Base-by-base conservation (phyloP, 2,888 invertebrate genomes). In the Stenurella melanura region DNA sequence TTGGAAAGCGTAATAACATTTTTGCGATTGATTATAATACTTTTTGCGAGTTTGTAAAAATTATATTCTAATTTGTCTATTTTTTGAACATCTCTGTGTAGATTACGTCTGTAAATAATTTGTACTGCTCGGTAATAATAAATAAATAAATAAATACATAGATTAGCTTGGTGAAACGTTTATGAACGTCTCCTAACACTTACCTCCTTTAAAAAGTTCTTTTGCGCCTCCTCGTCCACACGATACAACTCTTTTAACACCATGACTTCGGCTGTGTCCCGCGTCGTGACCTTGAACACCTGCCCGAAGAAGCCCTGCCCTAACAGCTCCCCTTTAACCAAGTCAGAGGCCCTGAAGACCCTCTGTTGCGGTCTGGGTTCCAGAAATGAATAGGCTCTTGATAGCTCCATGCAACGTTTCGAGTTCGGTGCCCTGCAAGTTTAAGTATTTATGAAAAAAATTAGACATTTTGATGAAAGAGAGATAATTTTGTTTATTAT, bases 271-370 rank as follows among this genome's bases (percentile, higher is more conserved):
- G 94, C 94, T 0, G 97, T 97, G 83, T 95, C 94, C 70, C 95
- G 93, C 87, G 98, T 97, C 0, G 97, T 97, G 74, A 97, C 97
- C 91, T 96, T 95, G 89, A 93, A 96, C 76, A 96, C 96, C 89
- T 97, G 96, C 0, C 98, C 98, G 89, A 98, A 98, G 90, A 98
- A 98, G 0, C 98, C 98, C 85, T 96, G 95, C 3, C 98, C 98
- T 15, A 98, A 90, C 6, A 98, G 91, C 88, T 97, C 97, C 54
- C 97, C 97, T 90, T 95, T 91, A 18, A 97, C 93, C 70, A 98
- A 90, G 90, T 98, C 98, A 21, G 94, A 93, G n/a, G 97, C 96
- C 4, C 97, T 93, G 90, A 98, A 98, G 77, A 98, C 96, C 73
- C 96, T 91, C 90, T 93, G 90, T 90, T 92, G 89, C 87, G 90